These are phyloP conservation scores for Ecliptopera silaceata DNA, from an alignment of 2,888 invertebrate species.

Conservation along the genomic window DNA sequence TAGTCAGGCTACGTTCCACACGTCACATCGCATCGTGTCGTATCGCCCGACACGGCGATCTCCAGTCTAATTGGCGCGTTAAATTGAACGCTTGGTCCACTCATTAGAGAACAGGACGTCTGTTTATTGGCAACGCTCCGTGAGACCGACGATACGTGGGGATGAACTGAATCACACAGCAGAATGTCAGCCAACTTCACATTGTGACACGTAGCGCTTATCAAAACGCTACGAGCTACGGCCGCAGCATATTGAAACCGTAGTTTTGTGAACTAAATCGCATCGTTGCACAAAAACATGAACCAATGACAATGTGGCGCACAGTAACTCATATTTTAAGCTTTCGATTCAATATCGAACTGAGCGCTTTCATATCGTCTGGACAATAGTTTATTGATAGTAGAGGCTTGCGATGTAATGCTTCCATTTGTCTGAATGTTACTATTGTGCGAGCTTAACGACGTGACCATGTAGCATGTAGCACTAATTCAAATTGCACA, in stretches of 20 bases:
- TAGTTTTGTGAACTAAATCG: slow-evolving; percentile 37
- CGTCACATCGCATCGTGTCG: slow-evolving; percentile 33
- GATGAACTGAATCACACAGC: slow-evolving; percentile 16
- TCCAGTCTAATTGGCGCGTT: slow-evolving; percentile 68
- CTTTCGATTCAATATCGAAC: slow-evolving; percentile 21
- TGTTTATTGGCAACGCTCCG: slow-evolving; percentile 64
- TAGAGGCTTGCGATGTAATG: slow-evolving; percentile 18
- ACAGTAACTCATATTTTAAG: slow-evolving; percentile 24
- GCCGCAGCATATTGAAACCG: slow-evolving; percentile 38
- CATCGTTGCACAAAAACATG: slow-evolving; percentile 21
- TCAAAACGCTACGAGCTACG: slow-evolving; percentile 42
- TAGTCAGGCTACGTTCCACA: slow-evolving; percentile 45
- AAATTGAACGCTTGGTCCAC: slow-evolving; percentile 75
- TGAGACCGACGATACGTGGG: slow-evolving; percentile 25
- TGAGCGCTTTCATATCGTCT: slow-evolving; percentile 23
- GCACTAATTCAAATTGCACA: slow-evolving; percentile 42
- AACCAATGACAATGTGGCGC: slow-evolving; percentile 21
- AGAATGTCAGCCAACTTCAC: slow-evolving; percentile 2
- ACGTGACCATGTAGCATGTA: slow-evolving; percentile 42
- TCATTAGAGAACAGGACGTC: slow-evolving; percentile 70
- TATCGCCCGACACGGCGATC: slow-evolving; percentile 54
- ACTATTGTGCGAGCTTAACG: slow-evolving; percentile 35
- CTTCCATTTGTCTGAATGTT: slow-evolving; percentile 20
- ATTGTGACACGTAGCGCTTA: slow-evolving; percentile 40
- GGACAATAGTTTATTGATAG: slow-evolving; percentile 25